Conservation (phyloP, 2,888 invertebrate genomes). For the Noctua pronuba region DNA sequence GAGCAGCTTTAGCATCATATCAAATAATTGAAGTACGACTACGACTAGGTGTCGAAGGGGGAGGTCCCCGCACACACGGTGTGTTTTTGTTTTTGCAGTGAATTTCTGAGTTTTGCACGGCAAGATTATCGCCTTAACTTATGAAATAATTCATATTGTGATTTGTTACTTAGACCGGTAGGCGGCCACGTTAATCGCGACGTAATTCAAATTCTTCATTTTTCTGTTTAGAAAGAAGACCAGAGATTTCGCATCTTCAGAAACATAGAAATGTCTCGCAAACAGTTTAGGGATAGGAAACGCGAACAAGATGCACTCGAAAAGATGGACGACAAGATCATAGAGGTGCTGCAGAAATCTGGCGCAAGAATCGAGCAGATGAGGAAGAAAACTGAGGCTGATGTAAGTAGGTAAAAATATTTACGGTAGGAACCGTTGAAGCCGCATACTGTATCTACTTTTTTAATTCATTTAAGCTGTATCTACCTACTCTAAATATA, state of each 20-base stretch:
- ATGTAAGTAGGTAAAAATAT: conserved; percentile 68
- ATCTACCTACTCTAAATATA: not conserved
- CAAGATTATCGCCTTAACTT: too few species aligned
- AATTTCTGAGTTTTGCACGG: too few species aligned
- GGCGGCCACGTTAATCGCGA: not conserved
- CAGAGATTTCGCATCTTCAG: conserved; percentile 80
- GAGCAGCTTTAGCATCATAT: too few species aligned
- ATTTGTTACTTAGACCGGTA: not conserved
- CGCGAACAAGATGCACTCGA: conserved; percentile 75
- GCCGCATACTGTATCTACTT: not conserved
- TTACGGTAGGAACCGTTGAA: not conserved
- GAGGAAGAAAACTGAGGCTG: conserved; percentile 77
- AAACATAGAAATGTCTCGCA: conserved; percentile 77
- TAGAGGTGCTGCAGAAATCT: conserved; percentile 76
- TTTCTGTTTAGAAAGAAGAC: conserved; percentile 71
- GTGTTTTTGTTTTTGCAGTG: too few species aligned
- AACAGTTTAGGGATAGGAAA: conserved; percentile 70
- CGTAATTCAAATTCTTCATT: not conserved
- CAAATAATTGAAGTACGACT: too few species aligned
- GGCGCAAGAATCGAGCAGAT: conserved; percentile 71
- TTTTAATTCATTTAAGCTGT: not conserved
- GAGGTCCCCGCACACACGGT: too few species aligned
- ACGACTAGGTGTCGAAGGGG: too few species aligned
- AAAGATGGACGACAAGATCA: conserved; percentile 79
- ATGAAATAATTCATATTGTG: not conserved